Evolutionary conservation across 1,140 invertebrate genomes (phyloP).

Genomic region (Pectinophora gossypiella): DNA sequence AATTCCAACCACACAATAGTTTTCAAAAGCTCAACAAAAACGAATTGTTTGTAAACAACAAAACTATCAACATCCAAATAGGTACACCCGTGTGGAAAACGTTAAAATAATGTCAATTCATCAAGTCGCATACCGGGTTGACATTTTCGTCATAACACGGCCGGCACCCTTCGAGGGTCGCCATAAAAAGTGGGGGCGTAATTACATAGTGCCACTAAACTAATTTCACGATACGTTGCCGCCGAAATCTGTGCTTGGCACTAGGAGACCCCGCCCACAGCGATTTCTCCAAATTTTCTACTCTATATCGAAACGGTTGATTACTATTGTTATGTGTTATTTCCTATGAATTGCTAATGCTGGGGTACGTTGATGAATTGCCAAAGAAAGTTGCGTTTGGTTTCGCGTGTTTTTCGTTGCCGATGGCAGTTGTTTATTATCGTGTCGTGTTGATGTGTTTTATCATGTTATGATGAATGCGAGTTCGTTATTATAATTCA

Average conservation of each 20-base stretch:
- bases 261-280: constrained; percentile 56
- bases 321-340: constrained; percentile 69
- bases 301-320: constrained; percentile 51
- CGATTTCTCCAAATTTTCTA: constrained; percentile 51
- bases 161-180: constrained; percentile 25
- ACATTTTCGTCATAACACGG: constrained; percentile 69
- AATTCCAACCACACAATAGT: too few species aligned
- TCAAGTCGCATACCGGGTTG: constrained; percentile 68
- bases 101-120: constrained; percentile 70
- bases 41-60: not conserved
- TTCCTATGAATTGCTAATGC: constrained; percentile 67
- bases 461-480: too few species aligned
- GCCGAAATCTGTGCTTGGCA: constrained; percentile 73
- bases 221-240: constrained; percentile 75
- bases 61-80: too few species aligned
- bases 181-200: constrained; percentile 65
- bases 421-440: too few species aligned
- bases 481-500: too few species aligned
- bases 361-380: too few species aligned
- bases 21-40: too few species aligned
- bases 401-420: too few species aligned
- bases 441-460: too few species aligned
- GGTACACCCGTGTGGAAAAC: constrained; percentile 14
- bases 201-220: constrained; percentile 75
- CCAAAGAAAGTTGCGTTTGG: constrained; percentile 27